Percentiles rank a stretch among this genome's conserved stretches.
phyloP scores from a whole-genome alignment of 2,113 vertebrate species.

The Labrus mixtus region DNA sequence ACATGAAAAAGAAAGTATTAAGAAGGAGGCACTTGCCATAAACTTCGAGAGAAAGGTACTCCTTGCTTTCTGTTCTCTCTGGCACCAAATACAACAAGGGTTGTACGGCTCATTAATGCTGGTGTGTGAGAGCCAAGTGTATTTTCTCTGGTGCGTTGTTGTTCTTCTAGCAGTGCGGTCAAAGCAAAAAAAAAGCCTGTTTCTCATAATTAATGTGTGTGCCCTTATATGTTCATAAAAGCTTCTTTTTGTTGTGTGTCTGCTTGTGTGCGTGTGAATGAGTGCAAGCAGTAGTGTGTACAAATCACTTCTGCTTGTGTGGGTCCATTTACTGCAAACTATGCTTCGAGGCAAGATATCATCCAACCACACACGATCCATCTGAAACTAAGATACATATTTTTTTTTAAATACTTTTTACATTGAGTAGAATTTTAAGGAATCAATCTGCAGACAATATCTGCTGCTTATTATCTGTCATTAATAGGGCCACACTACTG shows the following conservation, averaged over 20 bases:
- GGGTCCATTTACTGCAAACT: conserved; percentile 40
- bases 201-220: background rate
- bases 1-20: background rate
- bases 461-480: conserved; percentile 1
- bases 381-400: background rate
- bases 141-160: conserved; percentile 12
- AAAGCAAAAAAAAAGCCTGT: background rate
- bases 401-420: background rate
- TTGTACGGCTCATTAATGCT: conserved; percentile 14
- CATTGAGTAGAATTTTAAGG: background rate
- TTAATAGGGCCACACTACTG: background rate
- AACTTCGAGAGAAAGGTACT: background rate
- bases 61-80: background rate
- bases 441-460: background rate
- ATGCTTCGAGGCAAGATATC: conserved; percentile 47
- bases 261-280: background rate
- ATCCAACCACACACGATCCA: conserved; percentile 4
- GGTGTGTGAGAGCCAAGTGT: background rate
- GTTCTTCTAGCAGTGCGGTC: background rate
- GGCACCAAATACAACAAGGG: conserved; percentile 3
- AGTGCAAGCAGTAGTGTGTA: conserved; percentile 42
- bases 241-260: conserved; percentile 8
- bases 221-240: background rate
- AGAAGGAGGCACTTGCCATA: background rate
- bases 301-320: conserved; percentile 41